A percentile compares a stretch with the other conserved stretches of the same genome.
phyloP scores from a whole-genome alignment of 2,113 vertebrate species.

The Carassius auratus region DNA sequence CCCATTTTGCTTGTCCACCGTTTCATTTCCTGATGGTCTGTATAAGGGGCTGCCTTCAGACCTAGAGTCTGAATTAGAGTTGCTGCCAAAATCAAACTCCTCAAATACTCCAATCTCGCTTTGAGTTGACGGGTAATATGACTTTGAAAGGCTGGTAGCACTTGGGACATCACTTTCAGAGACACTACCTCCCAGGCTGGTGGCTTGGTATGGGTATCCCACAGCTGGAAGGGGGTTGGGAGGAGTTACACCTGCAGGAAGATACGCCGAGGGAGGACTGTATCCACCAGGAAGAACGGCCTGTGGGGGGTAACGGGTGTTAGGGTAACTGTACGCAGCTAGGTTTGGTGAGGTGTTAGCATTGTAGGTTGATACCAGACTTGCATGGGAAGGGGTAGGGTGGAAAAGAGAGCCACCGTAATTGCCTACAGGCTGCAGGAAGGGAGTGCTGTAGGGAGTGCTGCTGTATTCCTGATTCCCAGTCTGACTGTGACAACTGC shows the following conservation, averaged over 20 bases:
- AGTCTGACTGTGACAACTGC: constrained; percentile 90
- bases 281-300: constrained; percentile 88
- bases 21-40: constrained; percentile 88
- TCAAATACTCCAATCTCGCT: constrained; percentile 85
- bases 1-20: constrained; percentile 82
- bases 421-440: constrained; percentile 91
- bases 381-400: constrained; percentile 75
- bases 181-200: constrained; percentile 72
- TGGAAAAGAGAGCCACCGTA: constrained; percentile 86
- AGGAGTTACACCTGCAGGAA: constrained; percentile 74
- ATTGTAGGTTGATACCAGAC: constrained; percentile 91
- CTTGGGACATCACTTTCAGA: constrained; percentile 88
- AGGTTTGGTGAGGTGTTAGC: constrained; percentile 86
- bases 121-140: constrained; percentile 95
- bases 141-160: constrained; percentile 86
- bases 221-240: constrained; percentile 92
- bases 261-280: constrained; percentile 91
- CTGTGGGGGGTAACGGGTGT: constrained; percentile 90
- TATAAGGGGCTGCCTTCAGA: constrained; percentile 95
- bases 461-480: constrained; percentile 92
- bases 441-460: constrained; percentile 89
- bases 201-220: constrained; percentile 94
- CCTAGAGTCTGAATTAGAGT: constrained; percentile 84
- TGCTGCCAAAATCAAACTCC: constrained; percentile 90
- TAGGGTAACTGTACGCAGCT: constrained; percentile 92